Evolutionary conservation across 2,797 vertebrate genomes (phyloP), one percentile per base, ranked within the genome.

Genomic region (Eospalax fontanierii): DNA sequence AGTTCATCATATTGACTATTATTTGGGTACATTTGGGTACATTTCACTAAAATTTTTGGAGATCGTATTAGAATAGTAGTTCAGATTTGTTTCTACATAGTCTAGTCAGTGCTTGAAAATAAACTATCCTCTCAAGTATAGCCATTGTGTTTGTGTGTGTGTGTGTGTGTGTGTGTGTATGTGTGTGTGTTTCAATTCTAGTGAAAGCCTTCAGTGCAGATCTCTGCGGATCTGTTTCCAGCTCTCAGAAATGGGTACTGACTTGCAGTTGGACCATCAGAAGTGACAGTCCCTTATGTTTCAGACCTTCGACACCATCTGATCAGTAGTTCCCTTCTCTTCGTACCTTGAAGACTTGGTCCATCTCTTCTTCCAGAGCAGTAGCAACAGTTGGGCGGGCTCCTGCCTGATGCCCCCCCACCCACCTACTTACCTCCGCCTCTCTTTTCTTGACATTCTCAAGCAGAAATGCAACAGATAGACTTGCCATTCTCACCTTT

Each of bases 161-260:
- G n/a, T n/a, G n/a, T n/a, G n/a, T n/a, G n/a, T n/a, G n/a, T n/a
- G n/a, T n/a, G n/a, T n/a, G n/a, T n/a, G n/a, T n/a, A n/a, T n/a
- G n/a, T n/a, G 35, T 35, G 30, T 40, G 68, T 90, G 82, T 74
- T 85, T 79, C 2, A 66, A 92, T 84, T 76, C 73, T 33, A 75
- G 0, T 80, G 65, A 66, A 93, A 88, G 46, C 16, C 57, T 79
- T 38, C 33, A 57, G n/a, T 70, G 59, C 11, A 54, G 10, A 92
- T 93, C 71, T 93, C 82, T 79, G 8, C 78, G 35, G 11, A 54
- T 59, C 43, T 66, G 33, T 93, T 90, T 85, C 78, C 71, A 82
- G 65, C 16, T 73, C 8, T 80, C 46, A 76, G 81, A 87, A 68
- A 81, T 30, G 4, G 14, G 12, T 76, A 2, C 84, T 79, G 75